Evolutionary conservation across 2,797 vertebrate genomes (phyloP).

Genomic region (Galaxias olidus): DNA sequence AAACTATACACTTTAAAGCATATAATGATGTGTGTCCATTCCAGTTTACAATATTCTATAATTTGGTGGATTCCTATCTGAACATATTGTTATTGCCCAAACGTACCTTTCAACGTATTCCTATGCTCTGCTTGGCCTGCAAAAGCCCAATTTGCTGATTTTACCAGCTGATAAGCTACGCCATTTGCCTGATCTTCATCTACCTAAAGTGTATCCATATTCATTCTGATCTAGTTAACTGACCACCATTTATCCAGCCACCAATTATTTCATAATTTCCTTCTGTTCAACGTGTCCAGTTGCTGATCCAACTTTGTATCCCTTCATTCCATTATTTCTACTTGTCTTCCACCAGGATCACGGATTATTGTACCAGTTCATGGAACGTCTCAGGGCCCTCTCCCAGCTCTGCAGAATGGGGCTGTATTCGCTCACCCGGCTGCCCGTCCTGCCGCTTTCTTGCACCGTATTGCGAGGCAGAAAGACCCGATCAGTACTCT

Average conservation of each 20-base stretch:
- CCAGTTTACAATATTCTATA: too few species aligned
- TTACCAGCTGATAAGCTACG: too few species aligned
- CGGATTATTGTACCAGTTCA: slow-evolving; percentile 84
- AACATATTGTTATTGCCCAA: too few species aligned
- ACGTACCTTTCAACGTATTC: too few species aligned
- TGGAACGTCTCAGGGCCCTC: slow-evolving; percentile 81
- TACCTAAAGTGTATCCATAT: not conserved
- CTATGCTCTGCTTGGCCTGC: too few species aligned
- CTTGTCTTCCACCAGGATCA: slow-evolving; percentile 39
- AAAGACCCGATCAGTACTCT: slow-evolving; percentile 76
- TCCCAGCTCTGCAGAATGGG: slow-evolving; percentile 85
- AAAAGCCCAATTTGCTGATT: too few species aligned
- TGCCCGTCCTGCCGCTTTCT: not conserved
- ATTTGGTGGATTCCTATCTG: too few species aligned
- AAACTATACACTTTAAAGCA: too few species aligned
- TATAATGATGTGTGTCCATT: too few species aligned
- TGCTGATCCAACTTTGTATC: not conserved
- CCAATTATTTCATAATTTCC: not conserved
- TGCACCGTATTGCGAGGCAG: slow-evolving; percentile 71
- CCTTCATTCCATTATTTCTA: too few species aligned
- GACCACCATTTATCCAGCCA: not conserved
- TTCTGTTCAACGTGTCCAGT: not conserved
- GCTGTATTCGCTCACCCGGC: slow-evolving; percentile 63
- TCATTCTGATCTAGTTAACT: not conserved
- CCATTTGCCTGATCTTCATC: too few species aligned